These are phyloP conservation scores for Pseudolaguvia tuberculata DNA, from an alignment of 2,113 vertebrate genomes.

Conservation along the genomic window DNA sequence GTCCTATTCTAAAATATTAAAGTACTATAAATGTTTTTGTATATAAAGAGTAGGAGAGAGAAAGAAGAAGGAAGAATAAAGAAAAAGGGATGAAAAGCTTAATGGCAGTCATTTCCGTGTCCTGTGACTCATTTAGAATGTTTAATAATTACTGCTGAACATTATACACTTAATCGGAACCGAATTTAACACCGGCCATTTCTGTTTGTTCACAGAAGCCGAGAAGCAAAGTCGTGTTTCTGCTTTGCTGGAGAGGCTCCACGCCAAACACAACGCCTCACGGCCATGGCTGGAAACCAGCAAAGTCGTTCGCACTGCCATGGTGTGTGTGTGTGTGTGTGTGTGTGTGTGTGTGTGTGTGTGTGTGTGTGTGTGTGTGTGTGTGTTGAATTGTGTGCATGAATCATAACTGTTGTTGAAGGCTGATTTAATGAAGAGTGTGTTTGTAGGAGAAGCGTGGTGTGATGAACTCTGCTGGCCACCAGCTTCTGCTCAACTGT, in stretches of 20 bases:
- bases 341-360: no score
- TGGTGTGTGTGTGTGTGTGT: slow-evolving; percentile 70
- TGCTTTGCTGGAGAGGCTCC: slow-evolving; percentile 85
- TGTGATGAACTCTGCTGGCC: slow-evolving; percentile 83
- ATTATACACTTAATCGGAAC: no score
- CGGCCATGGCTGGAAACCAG: slow-evolving; percentile 94
- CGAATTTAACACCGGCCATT: not conserved
- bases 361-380: no score
- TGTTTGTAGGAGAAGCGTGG: slow-evolving; percentile 86
- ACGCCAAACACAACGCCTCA: slow-evolving; percentile 88
- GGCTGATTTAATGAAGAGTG: not conserved
- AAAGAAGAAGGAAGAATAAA: not conserved
- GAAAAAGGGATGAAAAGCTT: no score
- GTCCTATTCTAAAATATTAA: not conserved
- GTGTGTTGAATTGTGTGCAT: no score
- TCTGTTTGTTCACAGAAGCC: slow-evolving; percentile 57
- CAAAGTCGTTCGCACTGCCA: slow-evolving; percentile 92
- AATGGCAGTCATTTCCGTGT: not conserved
- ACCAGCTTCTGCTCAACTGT: slow-evolving; percentile 89
- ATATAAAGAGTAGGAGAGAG: not conserved
- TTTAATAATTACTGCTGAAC: no score
- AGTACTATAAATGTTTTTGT: not conserved
- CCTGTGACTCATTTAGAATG: not conserved
- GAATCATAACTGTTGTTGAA: no score
- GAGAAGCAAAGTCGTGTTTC: slow-evolving; percentile 80